Base-by-base conservation (phyloP, 2,797 vertebrate species). In the Schizopygopsis pylzovi region DNA sequence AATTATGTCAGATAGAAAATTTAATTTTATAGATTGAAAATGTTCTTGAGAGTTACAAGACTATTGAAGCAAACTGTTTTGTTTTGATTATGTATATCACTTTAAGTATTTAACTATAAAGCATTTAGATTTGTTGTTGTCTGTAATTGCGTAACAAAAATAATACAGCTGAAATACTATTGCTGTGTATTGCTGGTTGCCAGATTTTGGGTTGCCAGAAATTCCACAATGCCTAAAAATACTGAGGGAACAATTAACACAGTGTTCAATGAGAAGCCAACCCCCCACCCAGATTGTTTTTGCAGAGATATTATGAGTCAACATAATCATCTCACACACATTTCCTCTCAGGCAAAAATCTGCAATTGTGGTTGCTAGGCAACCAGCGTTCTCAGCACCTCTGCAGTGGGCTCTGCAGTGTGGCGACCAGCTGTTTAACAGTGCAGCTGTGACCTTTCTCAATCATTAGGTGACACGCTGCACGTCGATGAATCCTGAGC, bases 341-440 rank as follows among this genome's bases (percentile, higher is more conserved):
- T 89, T 85, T 89, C 84, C 61, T 83, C 68, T 79, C 25, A 41
- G 39, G 82, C 85, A 83, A 85, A 88, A 87, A 86, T 85, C 86
- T 71, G 85, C 70, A 11, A 87, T 83, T 47, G 59, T 63, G 87
- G 88, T 90, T 90, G 87, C 89, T 87, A 88, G 85, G 90, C 89
- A 89, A 90, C 90, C 82, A 28, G 54, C 41, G 37, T 88, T 56
- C 65, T 84, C 89, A 37, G 79, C 86, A 77, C 75, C 86, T 70
- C 80, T 56, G 76, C 85, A 79, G 79, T 73, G n/a, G 61, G 68
- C 84, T 80, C 86, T 49, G 84, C 87, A 80, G 79, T 70, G 73
- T 85, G 25, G 87, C 59, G 75, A 71, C 67, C 81, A 73, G 63
- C 87, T 84, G 84, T 85, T 86, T 45, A 86, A 56, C 81, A 79